Percentiles rank a stretch among this genome's conserved stretches.
Evolutionary conservation across 2,888 invertebrate genomes (phyloP).

Genomic region (Dorcus parallelipipedus): DNA sequence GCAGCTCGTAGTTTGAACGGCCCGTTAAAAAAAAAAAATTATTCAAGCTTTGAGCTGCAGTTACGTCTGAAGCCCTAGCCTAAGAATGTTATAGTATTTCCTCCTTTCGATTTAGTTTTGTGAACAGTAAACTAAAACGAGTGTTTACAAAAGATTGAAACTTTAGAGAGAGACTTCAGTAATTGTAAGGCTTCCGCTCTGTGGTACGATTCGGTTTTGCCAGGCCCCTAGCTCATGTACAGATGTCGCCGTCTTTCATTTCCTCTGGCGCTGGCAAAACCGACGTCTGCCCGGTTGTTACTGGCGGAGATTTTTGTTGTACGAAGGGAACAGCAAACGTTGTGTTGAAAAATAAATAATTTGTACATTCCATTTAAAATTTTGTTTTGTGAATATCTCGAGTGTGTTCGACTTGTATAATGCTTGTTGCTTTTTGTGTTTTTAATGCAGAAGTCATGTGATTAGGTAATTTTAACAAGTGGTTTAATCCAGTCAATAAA

Average conservation of each 20-base stretch:
- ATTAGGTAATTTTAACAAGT: slow-evolving; percentile 3
- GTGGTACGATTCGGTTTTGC: slow-evolving; percentile 16
- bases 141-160: slow-evolving; percentile 8
- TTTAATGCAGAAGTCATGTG: not conserved
- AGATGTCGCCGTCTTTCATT: not conserved
- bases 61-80: slow-evolving; percentile 27
- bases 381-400: slow-evolving; percentile 16
- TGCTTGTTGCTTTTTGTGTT: slow-evolving; percentile 13
- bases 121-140: too few relatives aligned
- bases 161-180: slow-evolving; percentile 14
- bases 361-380: slow-evolving; percentile 72
- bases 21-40: too few relatives aligned
- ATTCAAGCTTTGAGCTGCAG: slow-evolving; percentile 9
- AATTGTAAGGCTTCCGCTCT: slow-evolving; percentile 14
- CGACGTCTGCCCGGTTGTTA: slow-evolving; percentile 6
- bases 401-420: slow-evolving; percentile 9
- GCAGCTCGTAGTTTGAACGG: slow-evolving; percentile 8
- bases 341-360: slow-evolving; percentile 60
- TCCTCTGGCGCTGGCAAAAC: not conserved
- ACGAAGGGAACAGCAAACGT: slow-evolving; percentile 62
- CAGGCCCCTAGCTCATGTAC: slow-evolving; percentile 28
- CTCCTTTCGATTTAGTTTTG: slow-evolving; percentile 29
- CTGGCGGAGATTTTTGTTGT: slow-evolving; percentile 36
- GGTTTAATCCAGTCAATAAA: slow-evolving; percentile 4
- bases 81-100: slow-evolving; percentile 32